These are phyloP conservation scores for Helicoverpa assulta DNA, from an alignment of 2,888 invertebrate genomes.

Conservation along the genomic window DNA sequence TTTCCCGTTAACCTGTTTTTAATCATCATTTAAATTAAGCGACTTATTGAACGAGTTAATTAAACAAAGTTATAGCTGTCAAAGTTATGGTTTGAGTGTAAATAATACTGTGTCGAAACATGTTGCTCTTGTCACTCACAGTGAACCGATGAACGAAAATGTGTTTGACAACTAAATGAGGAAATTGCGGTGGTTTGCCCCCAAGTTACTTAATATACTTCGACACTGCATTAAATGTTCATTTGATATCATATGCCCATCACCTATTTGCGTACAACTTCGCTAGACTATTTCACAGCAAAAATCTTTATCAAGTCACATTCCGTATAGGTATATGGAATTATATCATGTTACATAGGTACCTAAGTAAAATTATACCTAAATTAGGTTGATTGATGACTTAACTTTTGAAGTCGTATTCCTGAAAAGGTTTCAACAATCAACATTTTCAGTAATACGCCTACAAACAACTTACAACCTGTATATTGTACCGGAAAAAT, in stretches of 20 bases:
- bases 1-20: not conserved
- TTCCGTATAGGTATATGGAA: not conserved
- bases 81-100: not conserved
- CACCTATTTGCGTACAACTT: too few relatives aligned
- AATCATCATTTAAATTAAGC: too few relatives aligned
- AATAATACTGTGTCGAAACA: slow-evolving; percentile 22
- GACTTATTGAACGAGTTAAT: too few relatives aligned
- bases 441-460: slow-evolving; percentile 5
- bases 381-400: slow-evolving; percentile 49
- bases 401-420: slow-evolving; percentile 35
- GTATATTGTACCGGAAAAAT: slow-evolving; percentile 13
- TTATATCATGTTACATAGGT: slow-evolving; percentile 40
- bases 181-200: slow-evolving; percentile 5
- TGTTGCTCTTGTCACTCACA: slow-evolving; percentile 18
- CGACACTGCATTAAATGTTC: too few relatives aligned
- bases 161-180: slow-evolving; percentile 12
- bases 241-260: too few relatives aligned
- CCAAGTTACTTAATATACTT: not conserved
- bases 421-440: slow-evolving; percentile 3
- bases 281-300: too few relatives aligned
- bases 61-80: not conserved
- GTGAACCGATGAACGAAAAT: slow-evolving; percentile 5
- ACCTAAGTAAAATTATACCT: slow-evolving; percentile 24
- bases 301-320: not conserved
- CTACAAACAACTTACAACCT: slow-evolving; percentile 15